Conservation (phyloP, 2,113 vertebrate species). For the Osmerus eperlanus region DNA sequence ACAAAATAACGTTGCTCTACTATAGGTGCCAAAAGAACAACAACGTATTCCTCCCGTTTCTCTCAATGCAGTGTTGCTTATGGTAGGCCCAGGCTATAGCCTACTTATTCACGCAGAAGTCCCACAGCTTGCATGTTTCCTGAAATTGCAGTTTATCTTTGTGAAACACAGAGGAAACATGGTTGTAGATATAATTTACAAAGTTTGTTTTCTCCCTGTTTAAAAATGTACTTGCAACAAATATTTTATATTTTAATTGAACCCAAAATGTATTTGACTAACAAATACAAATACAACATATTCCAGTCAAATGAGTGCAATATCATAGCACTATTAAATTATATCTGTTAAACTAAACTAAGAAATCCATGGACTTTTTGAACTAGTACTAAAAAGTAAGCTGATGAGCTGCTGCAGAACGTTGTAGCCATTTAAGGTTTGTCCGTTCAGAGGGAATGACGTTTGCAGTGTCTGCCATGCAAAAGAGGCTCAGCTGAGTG, state of each 20-base stretch:
- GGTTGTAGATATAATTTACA: no score
- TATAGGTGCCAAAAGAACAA: no score
- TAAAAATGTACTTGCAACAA: no score
- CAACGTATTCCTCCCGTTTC: no score
- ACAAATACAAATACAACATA: no score
- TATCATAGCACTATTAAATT: no score
- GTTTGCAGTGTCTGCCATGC: constrained; percentile 23
- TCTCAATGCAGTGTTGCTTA: no score
- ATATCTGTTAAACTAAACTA: not conserved
- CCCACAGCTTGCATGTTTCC: not conserved
- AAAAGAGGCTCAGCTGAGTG: constrained; percentile 14
- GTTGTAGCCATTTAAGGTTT: constrained; percentile 8
- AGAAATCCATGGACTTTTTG: not conserved
- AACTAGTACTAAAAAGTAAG: not conserved
- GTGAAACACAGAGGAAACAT: not conserved
- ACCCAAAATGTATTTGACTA: no score
- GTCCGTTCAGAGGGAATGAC: constrained; percentile 31
- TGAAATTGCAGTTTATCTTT: not conserved
- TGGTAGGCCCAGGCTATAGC: no score
- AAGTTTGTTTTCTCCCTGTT: not conserved
- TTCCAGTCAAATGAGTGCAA: no score
- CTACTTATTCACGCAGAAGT: no score
- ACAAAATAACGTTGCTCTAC: not conserved
- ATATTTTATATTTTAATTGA: no score
- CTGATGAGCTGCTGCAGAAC: not conserved